phyloP scores from a whole-genome alignment of 30 jellyfish, hydroid and myxozoan species.

The Sanderia malayensis region DNA sequence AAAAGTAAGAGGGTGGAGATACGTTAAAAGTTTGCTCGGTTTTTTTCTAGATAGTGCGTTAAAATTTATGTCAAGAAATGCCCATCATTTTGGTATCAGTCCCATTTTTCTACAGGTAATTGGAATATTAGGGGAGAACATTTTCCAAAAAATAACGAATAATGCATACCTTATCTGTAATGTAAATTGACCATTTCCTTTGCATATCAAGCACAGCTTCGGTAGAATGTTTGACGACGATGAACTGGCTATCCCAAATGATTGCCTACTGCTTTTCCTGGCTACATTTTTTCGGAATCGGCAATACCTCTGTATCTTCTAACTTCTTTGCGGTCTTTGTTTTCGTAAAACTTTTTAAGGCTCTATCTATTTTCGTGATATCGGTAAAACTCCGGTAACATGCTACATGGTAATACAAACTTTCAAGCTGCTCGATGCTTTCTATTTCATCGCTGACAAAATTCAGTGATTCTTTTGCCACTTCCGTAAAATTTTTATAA shows the following conservation, averaged over 20 bases:
- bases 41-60: too few relatives aligned
- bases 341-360: constrained; percentile 2
- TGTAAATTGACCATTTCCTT: constrained; percentile 40
- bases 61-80: too few relatives aligned
- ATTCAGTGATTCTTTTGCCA: constrained; percentile 23
- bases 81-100: too few relatives aligned
- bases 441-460: constrained; percentile 28
- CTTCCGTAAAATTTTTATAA: constrained; percentile 33
- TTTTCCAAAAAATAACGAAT: not conserved
- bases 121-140: not conserved
- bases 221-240: constrained; percentile 30
- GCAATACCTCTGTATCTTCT: constrained; percentile 11
- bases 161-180: constrained; percentile 37
- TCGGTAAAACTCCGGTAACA: constrained; percentile 37
- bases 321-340: constrained; percentile 11
- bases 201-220: constrained; percentile 49
- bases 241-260: too few relatives aligned
- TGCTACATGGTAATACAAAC: constrained; percentile 15
- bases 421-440: constrained; percentile 24
- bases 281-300: constrained; percentile 26
- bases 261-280: constrained; percentile 20
- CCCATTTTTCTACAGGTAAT: not conserved
- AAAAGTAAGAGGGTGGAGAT: too few relatives aligned
- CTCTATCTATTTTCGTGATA: constrained; percentile 16
- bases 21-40: too few relatives aligned